phyloP scores from a whole-genome alignment of 2,797 vertebrate species.

The Hipposideros larvatus region DNA sequence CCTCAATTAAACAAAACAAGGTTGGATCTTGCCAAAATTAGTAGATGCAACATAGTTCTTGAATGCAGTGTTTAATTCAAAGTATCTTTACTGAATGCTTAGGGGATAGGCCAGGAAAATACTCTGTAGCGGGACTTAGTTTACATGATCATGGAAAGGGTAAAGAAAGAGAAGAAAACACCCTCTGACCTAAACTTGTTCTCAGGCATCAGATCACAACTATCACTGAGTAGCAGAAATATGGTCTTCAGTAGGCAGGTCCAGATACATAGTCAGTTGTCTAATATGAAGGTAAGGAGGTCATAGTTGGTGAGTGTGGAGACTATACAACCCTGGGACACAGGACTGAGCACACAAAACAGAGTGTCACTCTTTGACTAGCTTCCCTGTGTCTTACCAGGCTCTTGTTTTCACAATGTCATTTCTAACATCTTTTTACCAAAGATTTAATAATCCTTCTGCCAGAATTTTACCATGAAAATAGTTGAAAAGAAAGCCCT shows the following conservation, averaged over 20 bases:
- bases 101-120: neutral
- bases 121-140: neutral
- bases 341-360: neutral
- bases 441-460: neutral
- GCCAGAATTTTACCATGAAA: neutral
- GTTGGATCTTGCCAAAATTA: neutral
- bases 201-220: neutral
- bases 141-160: neutral
- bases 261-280: neutral
- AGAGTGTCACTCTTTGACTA: neutral
- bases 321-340: neutral
- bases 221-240: neutral
- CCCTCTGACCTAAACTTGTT: neutral
- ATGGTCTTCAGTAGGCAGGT: neutral
- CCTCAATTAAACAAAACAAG: neutral
- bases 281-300: neutral
- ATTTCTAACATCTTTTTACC: conserved; percentile 27
- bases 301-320: neutral
- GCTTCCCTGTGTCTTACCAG: neutral
- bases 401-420: neutral
- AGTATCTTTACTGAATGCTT: neutral
- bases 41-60: conserved; percentile 9
- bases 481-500: neutral
- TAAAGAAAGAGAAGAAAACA: neutral
- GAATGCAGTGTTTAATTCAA: neutral